These are phyloP conservation scores for Euglossa dilemma DNA, from an alignment of 1,140 invertebrate species.

Conservation along the genomic window DNA sequence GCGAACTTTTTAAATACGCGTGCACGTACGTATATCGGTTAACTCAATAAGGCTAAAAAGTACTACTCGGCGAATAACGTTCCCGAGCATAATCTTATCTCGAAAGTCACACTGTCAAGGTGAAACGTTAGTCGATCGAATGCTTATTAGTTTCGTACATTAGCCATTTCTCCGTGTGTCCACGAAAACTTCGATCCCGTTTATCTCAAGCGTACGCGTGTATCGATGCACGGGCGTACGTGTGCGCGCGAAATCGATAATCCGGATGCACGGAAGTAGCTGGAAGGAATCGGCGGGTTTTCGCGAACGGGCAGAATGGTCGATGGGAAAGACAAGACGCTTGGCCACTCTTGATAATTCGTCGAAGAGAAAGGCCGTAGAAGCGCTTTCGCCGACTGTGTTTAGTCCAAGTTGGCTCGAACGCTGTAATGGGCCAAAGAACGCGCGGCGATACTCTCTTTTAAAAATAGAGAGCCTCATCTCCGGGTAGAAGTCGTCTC, in stretches of 20 bases:
- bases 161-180: background rate
- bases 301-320: background rate
- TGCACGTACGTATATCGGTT: background rate
- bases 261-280: no score
- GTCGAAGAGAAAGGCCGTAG: constrained; percentile 60
- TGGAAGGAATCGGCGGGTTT: constrained; percentile 2
- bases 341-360: constrained; percentile 49
- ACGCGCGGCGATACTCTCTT: constrained; percentile 30
- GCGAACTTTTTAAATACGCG: no score
- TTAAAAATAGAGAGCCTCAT: constrained; percentile 37
- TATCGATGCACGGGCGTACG: no score
- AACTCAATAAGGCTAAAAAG: background rate
- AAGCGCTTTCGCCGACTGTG: constrained; percentile 58
- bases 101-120: constrained; percentile 2
- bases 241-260: no score
- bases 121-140: background rate
- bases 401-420: constrained; percentile 28
- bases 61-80: no score
- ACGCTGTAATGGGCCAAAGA: constrained; percentile 28
- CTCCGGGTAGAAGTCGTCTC: constrained; percentile 13
- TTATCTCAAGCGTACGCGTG: background rate
- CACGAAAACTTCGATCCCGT: background rate
- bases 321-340: constrained; percentile 13
- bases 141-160: background rate
- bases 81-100: constrained; percentile 29